phyloP scores from a whole-genome alignment of 2,113 vertebrate genomes.

The Brienomyrus longianalis region DNA sequence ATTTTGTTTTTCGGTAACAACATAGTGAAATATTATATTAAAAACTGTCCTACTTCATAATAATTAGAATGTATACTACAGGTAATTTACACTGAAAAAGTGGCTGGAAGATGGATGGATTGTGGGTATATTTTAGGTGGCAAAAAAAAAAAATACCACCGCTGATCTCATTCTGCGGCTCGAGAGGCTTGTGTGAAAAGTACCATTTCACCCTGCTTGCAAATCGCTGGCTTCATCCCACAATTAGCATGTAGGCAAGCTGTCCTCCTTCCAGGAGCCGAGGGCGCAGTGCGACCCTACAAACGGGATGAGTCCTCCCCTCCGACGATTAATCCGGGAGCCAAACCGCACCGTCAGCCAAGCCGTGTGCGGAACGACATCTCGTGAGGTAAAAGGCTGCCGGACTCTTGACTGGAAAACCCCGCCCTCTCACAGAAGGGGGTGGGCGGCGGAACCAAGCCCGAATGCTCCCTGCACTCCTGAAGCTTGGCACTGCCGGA shows the following conservation, averaged over 20 bases:
- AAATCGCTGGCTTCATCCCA: conserved; percentile 18
- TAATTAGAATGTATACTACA: background rate
- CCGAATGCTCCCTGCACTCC: background rate
- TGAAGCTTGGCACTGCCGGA: background rate
- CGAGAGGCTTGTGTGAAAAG: background rate
- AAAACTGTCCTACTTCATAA: background rate
- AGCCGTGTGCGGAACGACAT: background rate
- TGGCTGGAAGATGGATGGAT: background rate
- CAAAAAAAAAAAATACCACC: background rate
- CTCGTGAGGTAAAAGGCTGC: background rate
- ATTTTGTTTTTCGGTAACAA: background rate
- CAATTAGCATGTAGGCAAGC: conserved; percentile 15
- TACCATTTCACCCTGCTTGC: background rate
- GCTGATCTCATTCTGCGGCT: background rate
- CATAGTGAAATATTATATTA: background rate
- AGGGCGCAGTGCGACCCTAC: background rate
- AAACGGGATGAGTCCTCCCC: conserved; percentile 31
- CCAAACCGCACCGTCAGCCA: conserved; percentile 21
- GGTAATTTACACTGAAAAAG: background rate
- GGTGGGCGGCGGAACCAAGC: background rate
- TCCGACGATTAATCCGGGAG: conserved; percentile 32
- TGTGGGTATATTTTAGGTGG: background rate
- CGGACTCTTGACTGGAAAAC: background rate
- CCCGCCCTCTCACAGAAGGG: background rate
- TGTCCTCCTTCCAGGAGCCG: conserved; percentile 11